phyloP scores from a whole-genome alignment of 2,113 vertebrate species.

The Toxotes jaculatrix region DNA sequence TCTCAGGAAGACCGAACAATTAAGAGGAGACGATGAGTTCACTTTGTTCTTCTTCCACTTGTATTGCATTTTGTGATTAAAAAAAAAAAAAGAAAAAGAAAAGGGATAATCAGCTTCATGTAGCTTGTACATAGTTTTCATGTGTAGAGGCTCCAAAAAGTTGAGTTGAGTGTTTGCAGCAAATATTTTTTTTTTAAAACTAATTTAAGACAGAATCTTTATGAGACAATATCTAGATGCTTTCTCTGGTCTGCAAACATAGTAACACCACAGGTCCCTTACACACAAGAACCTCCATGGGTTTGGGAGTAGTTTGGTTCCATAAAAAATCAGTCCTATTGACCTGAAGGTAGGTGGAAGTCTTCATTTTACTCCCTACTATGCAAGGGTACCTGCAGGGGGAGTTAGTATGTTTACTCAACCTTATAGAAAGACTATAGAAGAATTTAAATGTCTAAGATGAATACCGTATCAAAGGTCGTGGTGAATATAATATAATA shows the following conservation, averaged over 20 bases:
- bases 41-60: conserved; percentile 63
- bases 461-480: conserved; percentile 39
- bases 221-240: conserved; percentile 15
- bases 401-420: conserved; percentile 10
- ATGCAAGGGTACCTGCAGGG: conserved; percentile 15
- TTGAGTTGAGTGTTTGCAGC: conserved; percentile 25
- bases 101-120: neutral
- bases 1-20: conserved; percentile 65
- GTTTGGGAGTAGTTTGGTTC: neutral
- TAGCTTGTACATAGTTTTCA: conserved; percentile 21
- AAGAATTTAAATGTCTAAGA: conserved; percentile 13
- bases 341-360: neutral
- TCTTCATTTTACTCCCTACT: neutral
- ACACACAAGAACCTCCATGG: conserved; percentile 13
- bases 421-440: conserved; percentile 17
- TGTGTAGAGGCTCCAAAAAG: conserved; percentile 45
- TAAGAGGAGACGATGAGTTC: conserved; percentile 48
- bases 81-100: neutral
- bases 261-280: conserved; percentile 31
- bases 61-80: conserved; percentile 72
- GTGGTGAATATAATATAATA: conserved; percentile 11
- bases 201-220: conserved; percentile 7
- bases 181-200: neutral
- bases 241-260: conserved; percentile 36
- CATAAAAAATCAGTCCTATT: neutral